These are phyloP conservation scores for Chymomyza costata DNA, from an alignment of 1,140 invertebrate species.

Conservation along the genomic window DNA sequence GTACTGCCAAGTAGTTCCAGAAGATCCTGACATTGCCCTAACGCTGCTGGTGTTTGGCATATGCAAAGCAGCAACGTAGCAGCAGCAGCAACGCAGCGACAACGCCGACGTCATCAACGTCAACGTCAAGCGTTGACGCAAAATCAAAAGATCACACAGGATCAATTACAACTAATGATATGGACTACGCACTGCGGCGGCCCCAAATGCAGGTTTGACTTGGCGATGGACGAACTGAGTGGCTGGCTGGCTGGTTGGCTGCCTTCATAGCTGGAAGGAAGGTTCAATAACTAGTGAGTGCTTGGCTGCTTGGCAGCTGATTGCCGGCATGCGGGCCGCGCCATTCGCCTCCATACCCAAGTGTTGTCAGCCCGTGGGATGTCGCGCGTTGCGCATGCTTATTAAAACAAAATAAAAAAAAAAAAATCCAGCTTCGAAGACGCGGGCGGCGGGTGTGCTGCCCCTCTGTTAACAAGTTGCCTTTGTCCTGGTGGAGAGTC, in stretches of 20 bases:
- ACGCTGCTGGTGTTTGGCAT: constrained; percentile 49
- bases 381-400: constrained; percentile 4
- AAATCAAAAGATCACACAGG: constrained; percentile 72
- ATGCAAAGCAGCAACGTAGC: constrained; percentile 9
- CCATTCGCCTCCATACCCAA: too few relatives aligned
- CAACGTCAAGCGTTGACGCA: constrained; percentile 63
- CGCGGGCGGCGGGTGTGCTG: background rate
- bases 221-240: constrained; percentile 12
- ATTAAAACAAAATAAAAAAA: background rate
- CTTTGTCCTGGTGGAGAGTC: too few relatives aligned
- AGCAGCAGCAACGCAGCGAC: too few relatives aligned
- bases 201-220: constrained; percentile 37
- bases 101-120: constrained; percentile 12
- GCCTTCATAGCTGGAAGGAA: constrained; percentile 28
- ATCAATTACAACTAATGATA: constrained; percentile 74
- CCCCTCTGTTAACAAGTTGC: constrained; percentile 1
- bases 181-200: constrained; percentile 24
- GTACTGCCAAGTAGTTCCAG: background rate
- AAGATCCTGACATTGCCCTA: constrained; percentile 25
- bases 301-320: too few relatives aligned
- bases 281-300: too few relatives aligned
- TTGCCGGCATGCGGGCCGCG: background rate
- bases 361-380: background rate
- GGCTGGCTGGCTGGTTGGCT: background rate
- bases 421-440: background rate